A percentile compares a stretch with the other conserved stretches of the same genome.
Conservation (phyloP, 2,888 invertebrate genomes). For the Adineta ricciae region DNA sequence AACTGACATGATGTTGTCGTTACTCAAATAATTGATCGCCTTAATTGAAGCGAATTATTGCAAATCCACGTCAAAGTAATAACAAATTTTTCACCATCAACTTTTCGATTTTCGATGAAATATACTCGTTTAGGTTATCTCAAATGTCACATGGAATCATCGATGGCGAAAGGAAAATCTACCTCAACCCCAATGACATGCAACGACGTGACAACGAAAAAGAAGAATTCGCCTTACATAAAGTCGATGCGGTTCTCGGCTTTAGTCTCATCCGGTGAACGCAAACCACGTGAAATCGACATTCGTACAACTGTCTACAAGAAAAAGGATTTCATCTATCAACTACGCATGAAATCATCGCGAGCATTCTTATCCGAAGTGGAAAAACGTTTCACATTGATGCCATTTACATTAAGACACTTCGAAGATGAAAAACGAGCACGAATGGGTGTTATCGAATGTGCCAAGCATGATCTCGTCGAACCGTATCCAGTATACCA, state of each 20-base stretch:
- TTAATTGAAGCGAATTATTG: too few relatives aligned
- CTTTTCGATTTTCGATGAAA: too few relatives aligned
- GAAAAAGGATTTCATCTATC: slow-evolving; percentile 91
- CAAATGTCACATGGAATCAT: slow-evolving; percentile 72
- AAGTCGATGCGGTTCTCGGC: slow-evolving; percentile 98
- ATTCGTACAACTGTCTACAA: slow-evolving; percentile 92
- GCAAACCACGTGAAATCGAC: slow-evolving; percentile 62
- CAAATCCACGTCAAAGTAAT: slow-evolving; percentile 84
- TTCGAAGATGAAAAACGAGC: slow-evolving; percentile 96
- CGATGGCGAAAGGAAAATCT: slow-evolving; percentile 92
- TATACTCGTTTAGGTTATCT: too few relatives aligned
- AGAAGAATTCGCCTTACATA: slow-evolving; percentile 82
- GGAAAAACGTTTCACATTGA: slow-evolving; percentile 58
- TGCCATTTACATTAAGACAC: slow-evolving; percentile 36
- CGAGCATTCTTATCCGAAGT: slow-evolving; percentile 58
- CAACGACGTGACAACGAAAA: slow-evolving; percentile 78
- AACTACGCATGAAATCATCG: slow-evolving; percentile 89
- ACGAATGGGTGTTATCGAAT: slow-evolving; percentile 91
- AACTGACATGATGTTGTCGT: slow-evolving; percentile 96
- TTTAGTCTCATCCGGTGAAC: slow-evolving; percentile 87
- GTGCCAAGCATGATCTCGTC: slow-evolving; percentile 90
- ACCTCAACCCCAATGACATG: slow-evolving; percentile 90
- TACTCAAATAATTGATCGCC: too few relatives aligned
- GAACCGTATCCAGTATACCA: slow-evolving; percentile 90
- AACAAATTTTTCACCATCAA: too few relatives aligned